These are phyloP conservation scores for Amiota mariae DNA, from an alignment of 2,888 invertebrate species.

Conservation along the genomic window DNA sequence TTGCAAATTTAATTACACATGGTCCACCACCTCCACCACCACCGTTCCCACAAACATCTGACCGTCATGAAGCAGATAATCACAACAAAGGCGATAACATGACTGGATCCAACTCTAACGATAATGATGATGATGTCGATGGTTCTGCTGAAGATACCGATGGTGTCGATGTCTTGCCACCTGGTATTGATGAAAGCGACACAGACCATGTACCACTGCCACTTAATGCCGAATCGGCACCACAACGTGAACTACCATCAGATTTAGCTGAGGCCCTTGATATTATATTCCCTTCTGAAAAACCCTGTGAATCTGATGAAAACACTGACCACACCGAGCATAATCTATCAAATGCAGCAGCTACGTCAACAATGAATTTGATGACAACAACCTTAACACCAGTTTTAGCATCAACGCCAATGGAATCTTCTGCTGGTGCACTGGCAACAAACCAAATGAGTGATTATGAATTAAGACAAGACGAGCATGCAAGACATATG, in stretches of 20 bases:
- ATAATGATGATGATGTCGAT: constrained; percentile 23
- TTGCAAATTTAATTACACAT: constrained; percentile 71
- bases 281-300: constrained; percentile 77
- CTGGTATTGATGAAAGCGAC: constrained; percentile 72
- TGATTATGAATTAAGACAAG: constrained; percentile 42
- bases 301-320: constrained; percentile 51
- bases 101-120: constrained; percentile 24
- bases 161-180: constrained; percentile 70
- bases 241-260: constrained; percentile 75
- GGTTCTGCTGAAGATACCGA: constrained; percentile 51
- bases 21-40: constrained; percentile 72
- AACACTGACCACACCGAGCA: constrained; percentile 37
- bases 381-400: not conserved
- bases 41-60: constrained; percentile 71
- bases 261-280: constrained; percentile 78
- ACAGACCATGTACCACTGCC: constrained; percentile 73
- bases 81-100: constrained; percentile 32
- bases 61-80: constrained; percentile 31
- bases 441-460: not conserved
- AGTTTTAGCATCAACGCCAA: not conserved
- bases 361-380: not conserved
- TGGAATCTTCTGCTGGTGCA: not conserved
- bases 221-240: constrained; percentile 72
- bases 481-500: constrained; percentile 62
- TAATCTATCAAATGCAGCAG: not conserved